Evolutionary conservation across 2,797 vertebrate genomes (phyloP).

Genomic region (Smutsia gigantea): DNA sequence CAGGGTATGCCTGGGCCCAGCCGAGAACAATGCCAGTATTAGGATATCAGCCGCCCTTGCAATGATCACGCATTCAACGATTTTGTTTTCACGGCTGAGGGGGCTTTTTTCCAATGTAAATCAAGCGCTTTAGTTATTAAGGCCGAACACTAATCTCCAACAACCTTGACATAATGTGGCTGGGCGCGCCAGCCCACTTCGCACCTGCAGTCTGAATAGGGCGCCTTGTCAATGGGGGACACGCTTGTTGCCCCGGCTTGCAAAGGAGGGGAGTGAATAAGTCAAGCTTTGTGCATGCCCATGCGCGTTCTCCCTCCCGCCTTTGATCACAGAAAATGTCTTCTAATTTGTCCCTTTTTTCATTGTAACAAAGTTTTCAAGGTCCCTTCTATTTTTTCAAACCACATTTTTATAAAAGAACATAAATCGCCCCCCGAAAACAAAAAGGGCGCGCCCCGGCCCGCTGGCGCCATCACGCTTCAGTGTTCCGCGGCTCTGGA

Average conservation of each 20-base stretch:
- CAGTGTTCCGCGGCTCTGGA: conserved; percentile 76
- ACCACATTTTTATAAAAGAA: conserved; percentile 88
- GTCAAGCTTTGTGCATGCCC: conserved; percentile 92
- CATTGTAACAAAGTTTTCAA: conserved; percentile 91
- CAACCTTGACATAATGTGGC: conserved; percentile 96
- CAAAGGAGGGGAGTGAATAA: conserved; percentile 96
- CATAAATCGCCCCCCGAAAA: conserved; percentile 85
- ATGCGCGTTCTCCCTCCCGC: conserved; percentile 89
- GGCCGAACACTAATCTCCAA: conserved; percentile 96
- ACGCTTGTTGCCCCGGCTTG: conserved; percentile 98
- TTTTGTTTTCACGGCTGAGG: conserved; percentile 95
- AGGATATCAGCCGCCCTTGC: conserved; percentile 89
- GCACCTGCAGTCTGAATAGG: conserved; percentile 99
- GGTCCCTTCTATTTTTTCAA: conserved; percentile 88
- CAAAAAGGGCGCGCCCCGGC: conserved; percentile 83
- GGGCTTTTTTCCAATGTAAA: conserved; percentile 92
- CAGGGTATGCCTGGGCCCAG: conserved; percentile 71
- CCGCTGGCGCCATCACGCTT: conserved; percentile 81
- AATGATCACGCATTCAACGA: conserved; percentile 92
- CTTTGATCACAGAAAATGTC: conserved; percentile 95
- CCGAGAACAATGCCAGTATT: conserved; percentile 87
- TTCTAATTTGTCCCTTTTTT: conserved; percentile 93
- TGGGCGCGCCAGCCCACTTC: conserved; percentile 94
- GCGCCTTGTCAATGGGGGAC: conserved; percentile 94
- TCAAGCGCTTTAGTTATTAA: conserved; percentile 93